Evolutionary conservation across 2,113 vertebrate genomes (phyloP), one percentile per base, ranked within the genome.

Genomic region (Epinephelus moara): DNA sequence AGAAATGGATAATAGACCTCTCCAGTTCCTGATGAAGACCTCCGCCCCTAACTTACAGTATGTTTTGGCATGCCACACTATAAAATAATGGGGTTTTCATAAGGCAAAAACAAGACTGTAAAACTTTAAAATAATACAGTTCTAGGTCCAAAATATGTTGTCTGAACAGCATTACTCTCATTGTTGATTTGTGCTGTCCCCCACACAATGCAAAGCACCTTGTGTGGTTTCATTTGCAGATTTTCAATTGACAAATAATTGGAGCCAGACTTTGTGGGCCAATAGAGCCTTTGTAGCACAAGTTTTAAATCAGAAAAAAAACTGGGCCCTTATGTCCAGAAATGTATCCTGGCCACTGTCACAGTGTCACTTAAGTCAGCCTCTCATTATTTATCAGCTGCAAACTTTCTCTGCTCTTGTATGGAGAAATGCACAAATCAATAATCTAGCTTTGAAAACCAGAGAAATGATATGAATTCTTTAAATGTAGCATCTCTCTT

Each of bases 1-100:
- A 40, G 63, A 87, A 89, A 80, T 77, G 84, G 56, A 88, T 89
- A 88, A 89, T 78, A 87, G 66, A 84, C 18, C n/a, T 80, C 56
- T 81, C 79, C 23, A 61, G 13, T 55, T 74, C 33, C 71, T 74
- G 42, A 72, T 89, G 53, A 85, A 84, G 76, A 70, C 60, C 52
- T 74, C 79, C 52, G 81, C 77, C 74, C 40, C 25, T 21, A 70
- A 76, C 37, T 73, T 75, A 70, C 33, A 82, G 57, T 74, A 85
- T 78, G 75, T 90, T 84, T 86, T 87, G 78, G 78, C 89, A 88
- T 90, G 81, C 89, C 89, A 90, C 64, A 70, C 85, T 61, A 72
- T 71, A 82, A 81, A 88, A 81, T n/a, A 49, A 80, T 53, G 19
- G 42, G 42, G 15, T 61, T 73, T 80, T 56, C 52, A 81, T 87